These are phyloP conservation scores for Leptopilina clavipes DNA, from an alignment of 1,140 invertebrate genomes.

Conservation along the genomic window DNA sequence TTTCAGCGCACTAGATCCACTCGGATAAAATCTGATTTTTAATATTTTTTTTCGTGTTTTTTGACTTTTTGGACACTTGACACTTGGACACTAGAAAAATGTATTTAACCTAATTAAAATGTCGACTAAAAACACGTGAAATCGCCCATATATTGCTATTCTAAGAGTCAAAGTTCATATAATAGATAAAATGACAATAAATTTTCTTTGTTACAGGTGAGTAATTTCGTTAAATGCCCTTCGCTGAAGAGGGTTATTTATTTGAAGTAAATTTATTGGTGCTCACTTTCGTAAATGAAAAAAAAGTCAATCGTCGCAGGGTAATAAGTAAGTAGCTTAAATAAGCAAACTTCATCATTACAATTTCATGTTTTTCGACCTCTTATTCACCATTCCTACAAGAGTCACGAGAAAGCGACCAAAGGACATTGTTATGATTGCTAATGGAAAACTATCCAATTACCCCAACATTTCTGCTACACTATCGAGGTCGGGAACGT, in stretches of 20 bases:
- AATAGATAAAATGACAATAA: background rate
- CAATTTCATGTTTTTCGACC: slow-evolving; percentile 50
- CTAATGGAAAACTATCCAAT: slow-evolving; percentile 74
- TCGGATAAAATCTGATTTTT: no score
- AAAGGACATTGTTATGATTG: slow-evolving; percentile 72
- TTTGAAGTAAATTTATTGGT: background rate
- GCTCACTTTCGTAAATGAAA: slow-evolving; percentile 56
- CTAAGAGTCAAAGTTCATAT: no score
- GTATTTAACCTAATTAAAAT: no score
- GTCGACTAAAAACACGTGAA: no score
- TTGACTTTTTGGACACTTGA: no score
- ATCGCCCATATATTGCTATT: no score
- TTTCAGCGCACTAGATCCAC: no score
- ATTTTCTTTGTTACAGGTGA: slow-evolving; percentile 68
- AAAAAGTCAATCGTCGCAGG: slow-evolving; percentile 58
- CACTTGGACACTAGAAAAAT: no score
- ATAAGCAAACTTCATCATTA: slow-evolving; percentile 66
- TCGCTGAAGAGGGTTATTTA: background rate
- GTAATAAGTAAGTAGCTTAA: slow-evolving; percentile 62
- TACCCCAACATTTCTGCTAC: slow-evolving; percentile 57
- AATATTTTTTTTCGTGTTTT: no score
- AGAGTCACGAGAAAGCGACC: slow-evolving; percentile 57
- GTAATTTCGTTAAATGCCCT: slow-evolving; percentile 41
- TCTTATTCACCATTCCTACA: slow-evolving; percentile 54
- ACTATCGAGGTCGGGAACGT: slow-evolving; percentile 49